These are phyloP conservation scores for Saguinus midas DNA, from an alignment of 2,113 vertebrate genomes.

Conservation along the genomic window DNA sequence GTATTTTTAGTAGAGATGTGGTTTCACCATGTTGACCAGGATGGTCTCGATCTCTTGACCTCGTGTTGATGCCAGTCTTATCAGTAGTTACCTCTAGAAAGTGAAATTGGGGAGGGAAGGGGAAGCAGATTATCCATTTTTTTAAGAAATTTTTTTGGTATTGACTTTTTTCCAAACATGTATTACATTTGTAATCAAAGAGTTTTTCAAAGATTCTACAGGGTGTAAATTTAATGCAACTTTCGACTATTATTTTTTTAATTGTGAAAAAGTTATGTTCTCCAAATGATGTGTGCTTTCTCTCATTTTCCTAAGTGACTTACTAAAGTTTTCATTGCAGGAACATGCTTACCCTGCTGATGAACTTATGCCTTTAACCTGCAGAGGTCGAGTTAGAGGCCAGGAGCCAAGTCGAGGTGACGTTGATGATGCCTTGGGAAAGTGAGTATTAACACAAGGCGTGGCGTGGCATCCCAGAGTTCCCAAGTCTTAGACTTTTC, in stretches of 20 bases:
- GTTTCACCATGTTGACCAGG: too few relatives aligned
- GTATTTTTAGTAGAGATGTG: too few relatives aligned
- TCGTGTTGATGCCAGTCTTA: background rate
- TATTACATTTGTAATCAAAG: background rate
- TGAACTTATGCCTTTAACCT: conserved; percentile 99
- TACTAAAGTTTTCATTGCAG: conserved; percentile 80
- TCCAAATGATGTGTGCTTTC: background rate
- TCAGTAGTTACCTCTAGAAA: background rate
- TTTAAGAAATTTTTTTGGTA: background rate
- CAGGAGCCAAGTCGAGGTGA: conserved; percentile 98
- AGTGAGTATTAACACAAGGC: conserved; percentile 86
- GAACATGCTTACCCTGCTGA: conserved; percentile 99
- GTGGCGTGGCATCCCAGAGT: background rate
- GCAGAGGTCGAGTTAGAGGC: conserved; percentile 95
- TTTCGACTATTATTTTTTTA: background rate
- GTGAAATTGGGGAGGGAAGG: background rate
- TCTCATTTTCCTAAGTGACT: conserved; percentile 41
- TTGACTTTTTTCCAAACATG: background rate
- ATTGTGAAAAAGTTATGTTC: background rate
- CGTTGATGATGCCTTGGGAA: conserved; percentile 97
- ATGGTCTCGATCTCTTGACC: too few relatives aligned
- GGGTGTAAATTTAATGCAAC: background rate
- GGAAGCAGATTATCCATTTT: conserved; percentile 12
- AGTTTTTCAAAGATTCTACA: background rate
- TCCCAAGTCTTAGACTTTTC: background rate